Conservation (phyloP, 2,113 vertebrate genomes). For the Fregetta grallaria region DNA sequence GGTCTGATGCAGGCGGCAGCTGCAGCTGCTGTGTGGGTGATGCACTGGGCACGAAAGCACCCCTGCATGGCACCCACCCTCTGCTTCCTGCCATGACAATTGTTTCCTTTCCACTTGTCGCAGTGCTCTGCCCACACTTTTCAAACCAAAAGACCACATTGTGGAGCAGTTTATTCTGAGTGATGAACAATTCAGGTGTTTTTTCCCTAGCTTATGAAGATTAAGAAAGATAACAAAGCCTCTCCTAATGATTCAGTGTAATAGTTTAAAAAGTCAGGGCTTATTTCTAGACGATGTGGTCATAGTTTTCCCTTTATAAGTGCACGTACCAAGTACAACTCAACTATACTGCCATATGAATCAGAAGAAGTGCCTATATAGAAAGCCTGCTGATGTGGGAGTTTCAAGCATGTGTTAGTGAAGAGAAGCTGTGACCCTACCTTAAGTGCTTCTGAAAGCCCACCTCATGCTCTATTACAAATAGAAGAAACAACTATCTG, state of each 20-base stretch:
- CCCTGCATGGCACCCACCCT: neutral
- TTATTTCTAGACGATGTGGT: neutral
- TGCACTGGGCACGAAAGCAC: neutral
- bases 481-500: neutral
- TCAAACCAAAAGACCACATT: neutral
- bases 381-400: neutral
- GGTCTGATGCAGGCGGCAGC: neutral
- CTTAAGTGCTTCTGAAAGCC: neutral
- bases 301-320: neutral
- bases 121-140: neutral
- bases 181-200: neutral
- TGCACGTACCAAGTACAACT: neutral
- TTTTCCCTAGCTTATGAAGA: neutral
- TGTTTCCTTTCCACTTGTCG: neutral
- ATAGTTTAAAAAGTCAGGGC: neutral
- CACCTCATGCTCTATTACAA: neutral
- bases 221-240: neutral
- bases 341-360: neutral
- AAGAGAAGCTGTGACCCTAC: neutral
- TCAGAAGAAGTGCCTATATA: neutral
- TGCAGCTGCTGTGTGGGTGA: neutral
- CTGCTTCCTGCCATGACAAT: neutral
- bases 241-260: neutral
- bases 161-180: neutral
- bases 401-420: neutral